phyloP scores from a whole-genome alignment of 2,888 invertebrate genomes.

The Parelbella ahira region DNA sequence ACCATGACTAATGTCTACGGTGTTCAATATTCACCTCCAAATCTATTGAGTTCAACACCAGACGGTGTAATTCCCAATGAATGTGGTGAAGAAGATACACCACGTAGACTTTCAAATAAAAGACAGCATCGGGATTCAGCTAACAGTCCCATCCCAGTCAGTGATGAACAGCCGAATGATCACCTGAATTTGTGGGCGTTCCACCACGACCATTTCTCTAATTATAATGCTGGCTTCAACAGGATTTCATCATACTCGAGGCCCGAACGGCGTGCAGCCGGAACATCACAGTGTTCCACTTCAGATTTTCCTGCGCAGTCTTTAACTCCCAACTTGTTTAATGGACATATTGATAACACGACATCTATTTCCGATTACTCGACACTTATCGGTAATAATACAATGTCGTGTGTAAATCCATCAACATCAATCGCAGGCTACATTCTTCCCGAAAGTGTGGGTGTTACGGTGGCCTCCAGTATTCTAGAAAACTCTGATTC shows the following conservation, averaged over 20 bases:
- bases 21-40: conserved; percentile 13
- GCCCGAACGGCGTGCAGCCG: conserved; percentile 6
- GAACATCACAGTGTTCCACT: conserved; percentile 9
- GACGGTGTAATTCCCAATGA: conserved; percentile 4
- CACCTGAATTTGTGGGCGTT: conserved; percentile 14
- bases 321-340: conserved; percentile 11
- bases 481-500: conserved; percentile 8
- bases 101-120: conserved; percentile 11
- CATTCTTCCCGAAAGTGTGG: neutral
- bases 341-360: conserved; percentile 9
- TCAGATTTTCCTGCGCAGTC: conserved; percentile 7
- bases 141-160: neutral
- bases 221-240: conserved; percentile 11
- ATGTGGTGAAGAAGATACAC: neutral
- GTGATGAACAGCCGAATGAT: conserved; percentile 2
- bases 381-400: conserved; percentile 4
- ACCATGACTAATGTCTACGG: conserved; percentile 23
- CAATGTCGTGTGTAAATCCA: conserved; percentile 9
- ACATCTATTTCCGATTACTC: conserved; percentile 14
- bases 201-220: conserved; percentile 7
- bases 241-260: conserved; percentile 14
- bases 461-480: neutral
- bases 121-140: conserved; percentile 6
- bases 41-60: conserved; percentile 3
- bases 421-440: conserved; percentile 9